These are phyloP conservation scores for Pectinophora gossypiella DNA, from an alignment of 1,140 invertebrate genomes.

Conservation along the genomic window DNA sequence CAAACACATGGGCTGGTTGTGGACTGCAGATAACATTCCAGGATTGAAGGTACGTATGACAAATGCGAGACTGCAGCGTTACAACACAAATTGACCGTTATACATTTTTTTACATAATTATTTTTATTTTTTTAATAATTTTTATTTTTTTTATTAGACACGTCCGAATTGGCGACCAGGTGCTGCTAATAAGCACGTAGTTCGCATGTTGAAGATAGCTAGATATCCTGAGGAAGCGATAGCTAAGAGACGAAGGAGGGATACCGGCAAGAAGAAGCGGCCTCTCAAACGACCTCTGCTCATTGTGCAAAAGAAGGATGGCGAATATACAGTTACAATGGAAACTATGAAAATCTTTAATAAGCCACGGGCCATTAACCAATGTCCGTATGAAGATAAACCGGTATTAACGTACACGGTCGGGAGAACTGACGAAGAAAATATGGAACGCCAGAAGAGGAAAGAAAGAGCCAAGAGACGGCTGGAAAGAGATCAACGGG, in stretches of 20 bases:
- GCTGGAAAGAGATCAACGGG: constrained; percentile 49
- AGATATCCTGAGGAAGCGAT: constrained; percentile 44
- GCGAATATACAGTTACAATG: constrained; percentile 62
- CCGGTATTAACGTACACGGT: constrained; percentile 52
- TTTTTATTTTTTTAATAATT: constrained; percentile 28
- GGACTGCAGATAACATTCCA: constrained; percentile 57
- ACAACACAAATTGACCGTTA: no score
- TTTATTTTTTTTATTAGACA: constrained; percentile 53
- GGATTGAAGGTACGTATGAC: constrained; percentile 47
- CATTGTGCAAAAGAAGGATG: constrained; percentile 54
- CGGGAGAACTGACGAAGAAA: constrained; percentile 63
- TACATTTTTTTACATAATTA: background rate
- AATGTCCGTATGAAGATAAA: constrained; percentile 64
- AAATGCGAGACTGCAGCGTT: no score
- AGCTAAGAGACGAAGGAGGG: constrained; percentile 50
- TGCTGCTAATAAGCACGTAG: constrained; percentile 55
- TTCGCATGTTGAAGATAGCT: constrained; percentile 50
- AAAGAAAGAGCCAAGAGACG: constrained; percentile 47
- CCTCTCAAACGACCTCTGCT: constrained; percentile 53
- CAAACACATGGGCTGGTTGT: constrained; percentile 63
- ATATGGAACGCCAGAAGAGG: constrained; percentile 43
- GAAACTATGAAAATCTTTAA: constrained; percentile 60
- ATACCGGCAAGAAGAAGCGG: constrained; percentile 37
- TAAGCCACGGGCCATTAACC: constrained; percentile 49
- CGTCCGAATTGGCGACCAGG: constrained; percentile 59